Conservation (phyloP, 2,888 invertebrate species). For the Apoda limacodes region DNA sequence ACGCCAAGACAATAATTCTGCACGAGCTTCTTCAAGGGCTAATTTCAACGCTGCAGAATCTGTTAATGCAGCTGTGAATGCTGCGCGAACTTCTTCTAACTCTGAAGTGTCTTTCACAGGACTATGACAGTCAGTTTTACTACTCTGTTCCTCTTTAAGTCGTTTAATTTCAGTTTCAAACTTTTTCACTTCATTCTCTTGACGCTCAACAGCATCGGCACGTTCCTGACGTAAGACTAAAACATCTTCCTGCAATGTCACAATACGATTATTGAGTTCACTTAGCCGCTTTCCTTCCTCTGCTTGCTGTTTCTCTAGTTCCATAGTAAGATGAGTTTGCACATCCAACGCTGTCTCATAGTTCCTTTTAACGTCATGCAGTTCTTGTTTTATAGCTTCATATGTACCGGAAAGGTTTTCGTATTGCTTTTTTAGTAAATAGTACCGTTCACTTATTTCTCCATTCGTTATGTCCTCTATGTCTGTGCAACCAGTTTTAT, state of each 20-base stretch:
- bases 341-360: constrained; percentile 57
- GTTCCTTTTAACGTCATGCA: constrained; percentile 50
- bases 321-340: constrained; percentile 51
- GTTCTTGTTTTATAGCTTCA: constrained; percentile 53
- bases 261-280: constrained; percentile 39
- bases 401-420: constrained; percentile 42
- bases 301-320: constrained; percentile 49
- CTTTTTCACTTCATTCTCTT: constrained; percentile 39
- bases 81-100: constrained; percentile 41
- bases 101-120: constrained; percentile 46
- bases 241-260: constrained; percentile 50
- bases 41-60: constrained; percentile 39
- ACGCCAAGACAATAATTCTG: constrained; percentile 42
- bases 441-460: constrained; percentile 50
- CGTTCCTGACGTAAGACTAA: constrained; percentile 40
- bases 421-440: constrained; percentile 50
- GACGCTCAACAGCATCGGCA: constrained; percentile 36
- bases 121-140: constrained; percentile 30
- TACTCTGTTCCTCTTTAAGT: constrained; percentile 43
- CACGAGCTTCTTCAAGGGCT: constrained; percentile 38
- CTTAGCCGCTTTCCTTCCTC: constrained; percentile 38
- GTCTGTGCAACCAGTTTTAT: constrained; percentile 49
- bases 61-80: constrained; percentile 32
- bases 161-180: constrained; percentile 37
- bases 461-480: constrained; percentile 46